phyloP scores from a whole-genome alignment of 30 jellyfish, hydroid and myxozoan species.

The Nemopilema nomurai region DNA sequence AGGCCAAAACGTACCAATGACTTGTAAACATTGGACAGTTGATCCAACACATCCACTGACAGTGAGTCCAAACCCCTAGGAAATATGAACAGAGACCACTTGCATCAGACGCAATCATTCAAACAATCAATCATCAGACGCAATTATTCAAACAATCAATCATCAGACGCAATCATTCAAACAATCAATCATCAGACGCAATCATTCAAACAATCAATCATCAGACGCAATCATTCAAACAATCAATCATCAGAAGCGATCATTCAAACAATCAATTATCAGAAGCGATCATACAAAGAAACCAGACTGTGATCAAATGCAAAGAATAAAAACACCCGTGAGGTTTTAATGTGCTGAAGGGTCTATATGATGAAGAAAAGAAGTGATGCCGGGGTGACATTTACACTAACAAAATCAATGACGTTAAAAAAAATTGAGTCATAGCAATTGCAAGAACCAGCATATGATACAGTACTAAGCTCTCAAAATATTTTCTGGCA shows the following conservation, averaged over 20 bases:
- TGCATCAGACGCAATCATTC: background rate
- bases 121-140: no score
- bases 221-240: background rate
- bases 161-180: background rate
- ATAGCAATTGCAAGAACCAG: no score
- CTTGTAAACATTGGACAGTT: conserved; percentile 62
- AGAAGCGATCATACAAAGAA: background rate
- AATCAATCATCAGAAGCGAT: no score
- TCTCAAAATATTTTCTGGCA: no score
- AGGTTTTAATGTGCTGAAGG: background rate
- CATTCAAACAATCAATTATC: background rate
- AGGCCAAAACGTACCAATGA: conserved; percentile 52
- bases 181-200: no score
- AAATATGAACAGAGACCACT: background rate
- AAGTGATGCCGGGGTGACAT: background rate
- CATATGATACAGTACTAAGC: no score
- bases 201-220: background rate
- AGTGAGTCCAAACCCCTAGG: conserved; percentile 69
- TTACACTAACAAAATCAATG: no score
- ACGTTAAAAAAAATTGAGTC: no score
- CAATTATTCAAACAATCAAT: background rate
- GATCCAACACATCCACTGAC: conserved; percentile 54
- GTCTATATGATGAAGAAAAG: background rate
- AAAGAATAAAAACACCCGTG: background rate
- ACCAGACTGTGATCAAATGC: conserved; percentile 2